Percentiles rank a stretch among this genome's conserved stretches.
phyloP scores from a whole-genome alignment of 2,888 invertebrate species.

The Ganaspis brasiliensis region DNA sequence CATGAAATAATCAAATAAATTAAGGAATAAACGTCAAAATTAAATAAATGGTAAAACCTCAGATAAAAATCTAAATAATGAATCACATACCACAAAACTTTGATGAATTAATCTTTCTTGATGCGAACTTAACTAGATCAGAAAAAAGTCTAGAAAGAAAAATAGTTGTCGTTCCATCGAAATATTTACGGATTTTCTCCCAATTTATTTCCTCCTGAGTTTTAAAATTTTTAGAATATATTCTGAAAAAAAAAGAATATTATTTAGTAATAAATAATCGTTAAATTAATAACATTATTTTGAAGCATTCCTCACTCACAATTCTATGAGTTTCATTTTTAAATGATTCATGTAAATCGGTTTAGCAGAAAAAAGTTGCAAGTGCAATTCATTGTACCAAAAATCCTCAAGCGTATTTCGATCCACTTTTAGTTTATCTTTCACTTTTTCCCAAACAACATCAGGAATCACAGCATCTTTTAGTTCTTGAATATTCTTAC shows the following conservation, averaged over 20 bases:
- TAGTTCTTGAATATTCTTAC: slow-evolving; percentile 66
- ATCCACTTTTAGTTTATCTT: slow-evolving; percentile 64
- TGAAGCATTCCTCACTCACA: slow-evolving; percentile 46
- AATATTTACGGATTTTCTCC: neutral
- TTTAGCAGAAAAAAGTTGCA: slow-evolving; percentile 71
- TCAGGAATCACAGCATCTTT: slow-evolving; percentile 69
- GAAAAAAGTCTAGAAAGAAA: too few relatives aligned
- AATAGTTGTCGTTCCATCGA: too few relatives aligned
- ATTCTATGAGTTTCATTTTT: slow-evolving; percentile 42
- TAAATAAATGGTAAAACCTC: too few relatives aligned
- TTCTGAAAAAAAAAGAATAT: neutral
- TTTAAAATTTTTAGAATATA: neutral
- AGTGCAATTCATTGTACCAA: slow-evolving; percentile 71
- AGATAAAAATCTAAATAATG: too few relatives aligned
- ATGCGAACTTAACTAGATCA: too few relatives aligned
- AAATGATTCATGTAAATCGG: slow-evolving; percentile 52
- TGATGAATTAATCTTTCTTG: too few relatives aligned
- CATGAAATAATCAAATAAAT: too few relatives aligned
- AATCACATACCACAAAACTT: too few relatives aligned
- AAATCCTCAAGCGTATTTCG: slow-evolving; percentile 61
- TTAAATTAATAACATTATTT: neutral
- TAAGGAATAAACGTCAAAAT: too few relatives aligned
- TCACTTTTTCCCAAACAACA: slow-evolving; percentile 72
- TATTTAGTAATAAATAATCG: neutral
- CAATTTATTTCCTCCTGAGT: neutral